Evolutionary conservation across 2,888 invertebrate species (phyloP).

Genomic region (Zygothrica quintamaculata): DNA sequence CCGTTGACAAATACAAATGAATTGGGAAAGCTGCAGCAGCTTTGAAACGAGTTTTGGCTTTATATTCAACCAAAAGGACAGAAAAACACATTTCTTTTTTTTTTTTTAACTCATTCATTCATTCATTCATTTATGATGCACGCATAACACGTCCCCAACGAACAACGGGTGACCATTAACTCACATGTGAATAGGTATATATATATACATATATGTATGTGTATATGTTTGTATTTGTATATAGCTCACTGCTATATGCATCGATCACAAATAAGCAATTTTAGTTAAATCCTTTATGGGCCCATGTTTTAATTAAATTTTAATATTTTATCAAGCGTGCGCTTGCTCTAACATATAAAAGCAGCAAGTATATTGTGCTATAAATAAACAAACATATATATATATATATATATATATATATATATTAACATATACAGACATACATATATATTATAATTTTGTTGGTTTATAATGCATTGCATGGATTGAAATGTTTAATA

Average conservation of each 20-base stretch:
- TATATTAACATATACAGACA: too few species aligned
- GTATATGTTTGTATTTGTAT: background rate
- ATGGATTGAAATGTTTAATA: too few species aligned
- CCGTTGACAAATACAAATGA: constrained; percentile 50
- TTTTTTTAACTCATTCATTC: background rate
- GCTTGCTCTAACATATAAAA: too few species aligned
- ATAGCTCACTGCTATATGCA: background rate
- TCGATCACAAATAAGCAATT: constrained; percentile 35
- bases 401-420: too few species aligned
- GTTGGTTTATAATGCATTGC: too few species aligned
- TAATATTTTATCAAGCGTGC: background rate
- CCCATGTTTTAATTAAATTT: constrained; percentile 6
- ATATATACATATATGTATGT: background rate
- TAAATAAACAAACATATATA: too few species aligned
- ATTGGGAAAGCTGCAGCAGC: constrained; percentile 28
- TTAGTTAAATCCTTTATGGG: constrained; percentile 22
- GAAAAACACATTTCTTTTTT: constrained; percentile 23
- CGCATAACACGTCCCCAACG: too few species aligned
- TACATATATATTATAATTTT: too few species aligned
- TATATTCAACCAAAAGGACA: constrained; percentile 31
- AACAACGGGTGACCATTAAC: too few species aligned
- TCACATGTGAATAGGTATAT: background rate
- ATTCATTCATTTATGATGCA: background rate
- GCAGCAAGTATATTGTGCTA: background rate
- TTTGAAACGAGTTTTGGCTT: constrained; percentile 27